Percentiles rank a stretch among this genome's conserved stretches.
phyloP scores from a whole-genome alignment of 2,113 vertebrate genomes.

The Mirza zaza region DNA sequence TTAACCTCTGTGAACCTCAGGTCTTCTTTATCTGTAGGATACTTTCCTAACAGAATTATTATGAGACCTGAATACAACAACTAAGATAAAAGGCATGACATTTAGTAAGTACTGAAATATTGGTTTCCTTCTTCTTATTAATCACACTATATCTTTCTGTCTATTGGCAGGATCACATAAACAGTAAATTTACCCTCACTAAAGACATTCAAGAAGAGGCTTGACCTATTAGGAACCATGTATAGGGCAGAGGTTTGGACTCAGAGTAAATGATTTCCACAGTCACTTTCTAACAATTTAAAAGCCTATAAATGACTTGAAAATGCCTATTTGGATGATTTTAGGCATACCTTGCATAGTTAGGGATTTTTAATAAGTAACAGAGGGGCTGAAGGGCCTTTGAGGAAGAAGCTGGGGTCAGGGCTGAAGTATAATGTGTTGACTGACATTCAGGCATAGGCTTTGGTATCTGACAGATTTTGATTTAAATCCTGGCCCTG shows the following conservation, averaged over 20 bases:
- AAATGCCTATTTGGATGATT: constrained; percentile 31
- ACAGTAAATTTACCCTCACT: constrained; percentile 38
- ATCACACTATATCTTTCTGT: neutral
- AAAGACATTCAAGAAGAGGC: constrained; percentile 24
- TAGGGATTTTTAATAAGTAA: constrained; percentile 19
- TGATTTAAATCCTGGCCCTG: constrained; percentile 20
- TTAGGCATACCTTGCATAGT: neutral
- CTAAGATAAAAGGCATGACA: constrained; percentile 7
- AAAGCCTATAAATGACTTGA: neutral
- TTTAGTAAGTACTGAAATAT: constrained; percentile 21
- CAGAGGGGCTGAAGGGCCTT: neutral
- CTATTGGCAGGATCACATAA: neutral
- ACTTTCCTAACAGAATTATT: neutral
- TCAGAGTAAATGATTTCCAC: neutral
- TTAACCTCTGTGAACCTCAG: constrained; percentile 14
- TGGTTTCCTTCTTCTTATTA: constrained; percentile 13
- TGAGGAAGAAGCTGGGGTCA: neutral
- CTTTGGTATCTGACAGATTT: constrained; percentile 43
- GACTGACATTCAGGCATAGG: neutral
- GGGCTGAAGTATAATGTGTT: constrained; percentile 34
- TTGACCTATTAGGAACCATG: neutral
- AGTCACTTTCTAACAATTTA: neutral
- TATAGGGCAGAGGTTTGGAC: constrained; percentile 1
- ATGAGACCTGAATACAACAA: constrained; percentile 21
- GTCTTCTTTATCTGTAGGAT: neutral